phyloP scores from a whole-genome alignment of 2,797 vertebrate genomes.

The Myripristis murdjan region DNA sequence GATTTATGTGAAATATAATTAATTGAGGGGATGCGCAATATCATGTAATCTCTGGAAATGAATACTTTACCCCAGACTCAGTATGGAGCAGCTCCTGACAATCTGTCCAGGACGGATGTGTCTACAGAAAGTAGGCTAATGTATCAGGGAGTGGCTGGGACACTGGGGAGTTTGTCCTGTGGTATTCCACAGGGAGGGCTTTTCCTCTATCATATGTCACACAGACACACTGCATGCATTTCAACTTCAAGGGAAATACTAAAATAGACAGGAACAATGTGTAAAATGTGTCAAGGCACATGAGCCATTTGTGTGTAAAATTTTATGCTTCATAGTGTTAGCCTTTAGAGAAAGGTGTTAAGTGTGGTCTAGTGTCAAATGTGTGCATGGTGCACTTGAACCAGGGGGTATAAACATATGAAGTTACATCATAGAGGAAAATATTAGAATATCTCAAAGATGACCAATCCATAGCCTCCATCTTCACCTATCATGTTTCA shows the following conservation, averaged over 20 bases:
- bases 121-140: conserved; percentile 30
- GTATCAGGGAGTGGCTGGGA: conserved; percentile 13
- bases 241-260: not conserved
- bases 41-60: not conserved
- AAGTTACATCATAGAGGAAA: too few relatives aligned
- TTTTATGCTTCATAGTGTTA: too few relatives aligned
- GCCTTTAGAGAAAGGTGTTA: too few relatives aligned
- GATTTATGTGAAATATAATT: not conserved
- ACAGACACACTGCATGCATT: not conserved
- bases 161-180: not conserved
- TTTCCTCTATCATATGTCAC: not conserved
- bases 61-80: not conserved
- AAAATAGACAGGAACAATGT: not conserved
- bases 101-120: not conserved
- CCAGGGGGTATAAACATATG: too few relatives aligned
- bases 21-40: not conserved
- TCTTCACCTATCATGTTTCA: too few relatives aligned
- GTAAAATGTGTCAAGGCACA: too few relatives aligned
- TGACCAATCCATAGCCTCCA: too few relatives aligned
- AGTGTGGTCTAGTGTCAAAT: too few relatives aligned
- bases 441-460: too few relatives aligned
- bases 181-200: not conserved
- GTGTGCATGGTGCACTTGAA: too few relatives aligned
- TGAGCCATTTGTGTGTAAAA: too few relatives aligned
- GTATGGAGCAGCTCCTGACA: not conserved